Conservation (phyloP, 2,113 vertebrate species). For the Mormoops blainvillei region DNA sequence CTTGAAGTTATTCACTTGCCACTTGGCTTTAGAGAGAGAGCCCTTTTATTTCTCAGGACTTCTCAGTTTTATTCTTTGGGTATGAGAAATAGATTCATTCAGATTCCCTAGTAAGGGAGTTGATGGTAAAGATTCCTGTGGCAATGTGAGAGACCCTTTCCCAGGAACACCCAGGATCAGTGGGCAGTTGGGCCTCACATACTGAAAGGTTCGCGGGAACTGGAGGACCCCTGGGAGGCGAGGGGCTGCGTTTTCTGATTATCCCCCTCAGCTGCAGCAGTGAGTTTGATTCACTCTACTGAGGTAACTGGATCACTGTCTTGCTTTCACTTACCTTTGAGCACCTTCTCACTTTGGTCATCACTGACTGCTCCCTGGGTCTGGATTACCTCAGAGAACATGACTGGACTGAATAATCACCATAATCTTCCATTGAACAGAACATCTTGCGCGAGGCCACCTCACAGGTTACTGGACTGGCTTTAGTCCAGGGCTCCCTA, state of each 20-base stretch:
- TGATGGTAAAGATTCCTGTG: background rate
- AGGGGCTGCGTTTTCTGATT: background rate
- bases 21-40: background rate
- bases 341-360: background rate
- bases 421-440: background rate
- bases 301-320: accelerated
- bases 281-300: background rate
- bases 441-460: background rate
- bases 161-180: background rate
- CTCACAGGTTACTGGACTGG: background rate
- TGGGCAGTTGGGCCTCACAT: background rate
- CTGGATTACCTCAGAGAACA: background rate
- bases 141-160: background rate
- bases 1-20: background rate
- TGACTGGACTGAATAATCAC: background rate
- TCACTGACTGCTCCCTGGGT: background rate
- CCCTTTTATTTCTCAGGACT: background rate
- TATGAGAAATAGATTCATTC: background rate
- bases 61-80: background rate
- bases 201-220: background rate
- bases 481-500: background rate
- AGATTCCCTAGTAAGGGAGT: background rate
- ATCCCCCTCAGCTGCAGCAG: background rate
- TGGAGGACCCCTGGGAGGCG: background rate
- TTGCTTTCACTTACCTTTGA: background rate